Evolutionary conservation across 2,113 vertebrate species (phyloP), one percentile per base, ranked within the genome.

Genomic region (Python bivittatus): DNA sequence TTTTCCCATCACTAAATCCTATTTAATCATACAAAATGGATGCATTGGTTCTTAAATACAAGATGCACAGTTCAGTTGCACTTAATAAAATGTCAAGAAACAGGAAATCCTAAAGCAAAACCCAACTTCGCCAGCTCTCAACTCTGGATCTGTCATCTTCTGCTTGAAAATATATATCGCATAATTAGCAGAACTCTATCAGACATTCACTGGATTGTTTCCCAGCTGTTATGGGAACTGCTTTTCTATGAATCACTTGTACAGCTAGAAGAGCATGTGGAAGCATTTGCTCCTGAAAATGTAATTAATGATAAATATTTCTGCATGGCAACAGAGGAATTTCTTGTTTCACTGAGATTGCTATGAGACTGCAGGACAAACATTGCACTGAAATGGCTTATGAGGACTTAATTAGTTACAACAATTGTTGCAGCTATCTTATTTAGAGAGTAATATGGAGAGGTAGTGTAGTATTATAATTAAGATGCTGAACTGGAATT

Each of bases 401-500:
- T 44, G 1, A 0, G 33, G 54, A 29, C 13, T 58, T 53, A 3
- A 57, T 13, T 84, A 84, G 8, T 0, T 4, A 0, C 0, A 10
- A 85, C 2, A 0, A 27, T 85, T n/a, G 90, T 64, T 89, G 54
- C 0, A 6, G 23, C 94, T 90, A 44, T 58, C 25, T 42, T 86
- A 86, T 48, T 90, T 38, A 0, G 0, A 4, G 1, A 4, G 90
- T 92, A 53, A 91, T 22, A 0, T 64, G 84, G 33, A 79, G 15
- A 79, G n/a, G 22, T 84, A 44, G 25, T 0, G 17, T 72, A n/a
- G n/a, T 38, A 44, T 44, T 38, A 72, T 79, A 56, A 56, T 56
- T 56, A 79, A 79, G 68, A 38, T 79, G 33, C 38, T 79, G 33
- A 79, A 79, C 68, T 79, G 3, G 68, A 79, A 79, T 79, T 38